Conservation (phyloP, 1,140 invertebrate genomes). For the Solenopsis invicta region DNA sequence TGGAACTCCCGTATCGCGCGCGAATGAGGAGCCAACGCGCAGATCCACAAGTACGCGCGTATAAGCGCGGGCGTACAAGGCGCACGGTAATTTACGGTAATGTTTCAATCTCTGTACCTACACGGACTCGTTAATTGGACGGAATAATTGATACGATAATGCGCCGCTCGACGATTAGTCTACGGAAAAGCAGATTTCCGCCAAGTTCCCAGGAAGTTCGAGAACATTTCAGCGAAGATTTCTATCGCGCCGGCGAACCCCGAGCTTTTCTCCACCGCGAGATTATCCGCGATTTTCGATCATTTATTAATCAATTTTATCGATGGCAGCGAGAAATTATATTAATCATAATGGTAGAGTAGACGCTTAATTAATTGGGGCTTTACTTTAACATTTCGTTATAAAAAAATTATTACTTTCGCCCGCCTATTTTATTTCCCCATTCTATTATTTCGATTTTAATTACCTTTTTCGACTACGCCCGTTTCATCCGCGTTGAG, state of each 20-base stretch:
- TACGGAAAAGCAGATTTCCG: constrained; percentile 42
- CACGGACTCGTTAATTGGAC: constrained; percentile 74
- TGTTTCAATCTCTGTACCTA: constrained; percentile 77
- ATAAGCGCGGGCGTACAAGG: constrained; percentile 60
- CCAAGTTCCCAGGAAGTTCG: constrained; percentile 41
- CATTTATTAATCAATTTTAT: constrained; percentile 19
- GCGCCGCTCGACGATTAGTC: constrained; percentile 56
- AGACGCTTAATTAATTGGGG: not conserved
- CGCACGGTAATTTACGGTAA: constrained; percentile 72
- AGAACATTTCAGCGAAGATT: constrained; percentile 34
- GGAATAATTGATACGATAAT: constrained; percentile 79
- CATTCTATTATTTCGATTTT: constrained; percentile 13
- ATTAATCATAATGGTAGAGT: not conserved
- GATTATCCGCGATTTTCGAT: constrained; percentile 20
- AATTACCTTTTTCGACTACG: not conserved
- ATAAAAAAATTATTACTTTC: not conserved
- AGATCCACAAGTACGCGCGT: not conserved
- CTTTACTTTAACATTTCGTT: not conserved
- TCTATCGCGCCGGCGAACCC: constrained; percentile 7
- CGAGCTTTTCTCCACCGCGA: not conserved
- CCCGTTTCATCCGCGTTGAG: not conserved
- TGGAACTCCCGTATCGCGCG: constrained; percentile 19
- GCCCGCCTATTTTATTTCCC: not conserved
- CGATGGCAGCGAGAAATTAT: not conserved
- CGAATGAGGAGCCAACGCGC: constrained; percentile 17